A percentile compares a stretch with the other conserved stretches of the same genome.
Conservation (phyloP, 2,113 vertebrate species). For the Gymnarchus niloticus region DNA sequence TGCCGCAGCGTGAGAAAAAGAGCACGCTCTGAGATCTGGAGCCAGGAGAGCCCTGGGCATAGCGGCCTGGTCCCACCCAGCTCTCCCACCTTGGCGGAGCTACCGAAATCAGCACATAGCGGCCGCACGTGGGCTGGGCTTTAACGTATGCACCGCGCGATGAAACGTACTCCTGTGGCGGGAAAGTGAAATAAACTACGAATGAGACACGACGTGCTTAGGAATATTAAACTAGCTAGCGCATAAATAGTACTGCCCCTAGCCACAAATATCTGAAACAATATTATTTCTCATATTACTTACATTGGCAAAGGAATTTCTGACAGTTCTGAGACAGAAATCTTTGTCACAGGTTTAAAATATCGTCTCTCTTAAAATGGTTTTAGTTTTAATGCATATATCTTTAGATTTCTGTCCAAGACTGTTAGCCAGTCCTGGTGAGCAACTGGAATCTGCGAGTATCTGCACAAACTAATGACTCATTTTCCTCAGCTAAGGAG, state of each 20-base stretch:
- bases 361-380: not conserved
- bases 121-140: slow-evolving; percentile 47
- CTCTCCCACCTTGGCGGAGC: slow-evolving; percentile 31
- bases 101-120: slow-evolving; percentile 42
- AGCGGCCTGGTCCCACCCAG: slow-evolving; percentile 23
- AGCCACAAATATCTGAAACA: not conserved
- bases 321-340: not conserved
- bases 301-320: slow-evolving; percentile 3
- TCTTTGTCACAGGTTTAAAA: not conserved
- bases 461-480: slow-evolving; percentile 43
- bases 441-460: slow-evolving; percentile 50
- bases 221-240: slow-evolving; percentile 5
- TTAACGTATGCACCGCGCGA: slow-evolving; percentile 53
- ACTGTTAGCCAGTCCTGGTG: slow-evolving; percentile 49
- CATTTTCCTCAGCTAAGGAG: slow-evolving; percentile 58
- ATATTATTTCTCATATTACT: not conserved
- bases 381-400: not conserved
- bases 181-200: slow-evolving; percentile 38
- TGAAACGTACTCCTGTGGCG: slow-evolving; percentile 54
- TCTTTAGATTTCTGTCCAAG: slow-evolving; percentile 45
- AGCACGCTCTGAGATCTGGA: slow-evolving; percentile 38
- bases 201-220: slow-evolving; percentile 27
- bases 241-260: not conserved
- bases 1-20: slow-evolving; percentile 40
- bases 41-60: slow-evolving; percentile 34